phyloP scores from a whole-genome alignment of 2,888 invertebrate genomes.

The Periphyllus acericola region DNA sequence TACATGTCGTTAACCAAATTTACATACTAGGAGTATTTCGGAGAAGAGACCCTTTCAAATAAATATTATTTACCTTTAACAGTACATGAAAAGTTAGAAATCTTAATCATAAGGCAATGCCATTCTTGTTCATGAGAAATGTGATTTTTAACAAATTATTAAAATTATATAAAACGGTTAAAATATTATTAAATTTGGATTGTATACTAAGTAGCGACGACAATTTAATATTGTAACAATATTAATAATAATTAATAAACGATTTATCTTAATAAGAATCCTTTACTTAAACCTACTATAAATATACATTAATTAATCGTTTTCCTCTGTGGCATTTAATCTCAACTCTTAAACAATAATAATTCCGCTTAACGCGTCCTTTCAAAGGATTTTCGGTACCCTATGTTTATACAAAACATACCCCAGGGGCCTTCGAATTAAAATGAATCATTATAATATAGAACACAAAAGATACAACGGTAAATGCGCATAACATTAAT shows the following conservation, averaged over 20 bases:
- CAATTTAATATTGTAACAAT: too few species aligned
- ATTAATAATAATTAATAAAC: constrained; percentile 10
- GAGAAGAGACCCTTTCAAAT: not conserved
- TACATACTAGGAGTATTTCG: not conserved
- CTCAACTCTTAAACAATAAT: constrained; percentile 30
- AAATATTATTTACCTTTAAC: not conserved
- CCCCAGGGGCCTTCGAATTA: constrained; percentile 35
- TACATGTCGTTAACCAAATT: constrained; percentile 25
- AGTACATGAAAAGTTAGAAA: not conserved
- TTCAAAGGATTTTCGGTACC: constrained; percentile 39
- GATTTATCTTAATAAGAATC: constrained; percentile 22
- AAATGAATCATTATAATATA: constrained; percentile 39
- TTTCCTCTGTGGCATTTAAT: constrained; percentile 21
- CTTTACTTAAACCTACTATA: not conserved
- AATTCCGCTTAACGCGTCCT: constrained; percentile 30
- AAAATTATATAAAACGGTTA: too few species aligned
- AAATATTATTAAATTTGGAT: not conserved
- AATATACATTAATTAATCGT: constrained; percentile 30
- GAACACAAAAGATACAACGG: constrained; percentile 31
- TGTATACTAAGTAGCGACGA: not conserved
- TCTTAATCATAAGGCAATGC: not conserved
- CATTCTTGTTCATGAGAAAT: constrained; percentile 12
- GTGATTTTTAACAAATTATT: not conserved
- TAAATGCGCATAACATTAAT: constrained; percentile 32
- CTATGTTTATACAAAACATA: constrained; percentile 16